A percentile compares a stretch with the other conserved stretches of the same genome.
These are phyloP conservation scores for Embiotoca jacksoni DNA, from an alignment of 2,113 vertebrate genomes.

Conservation along the genomic window DNA sequence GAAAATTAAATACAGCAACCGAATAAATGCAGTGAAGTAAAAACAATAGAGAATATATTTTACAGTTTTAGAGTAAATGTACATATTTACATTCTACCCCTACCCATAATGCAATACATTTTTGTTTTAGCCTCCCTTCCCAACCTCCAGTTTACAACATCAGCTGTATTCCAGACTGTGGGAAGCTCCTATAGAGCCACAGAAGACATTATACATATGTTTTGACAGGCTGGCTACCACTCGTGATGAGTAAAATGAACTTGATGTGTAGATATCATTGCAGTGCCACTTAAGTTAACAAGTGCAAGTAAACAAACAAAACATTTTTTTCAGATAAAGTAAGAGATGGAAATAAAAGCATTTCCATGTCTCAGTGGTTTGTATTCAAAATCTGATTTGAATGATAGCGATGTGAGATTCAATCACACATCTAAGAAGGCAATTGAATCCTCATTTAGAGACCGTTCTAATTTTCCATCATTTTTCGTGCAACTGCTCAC, in stretches of 20 bases:
- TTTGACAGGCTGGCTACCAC: background rate
- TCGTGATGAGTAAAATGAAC: background rate
- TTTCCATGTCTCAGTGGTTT: background rate
- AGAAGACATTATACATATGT: background rate
- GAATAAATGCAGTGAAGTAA: too few species aligned
- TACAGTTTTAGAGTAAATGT: too few species aligned
- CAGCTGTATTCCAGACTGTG: background rate
- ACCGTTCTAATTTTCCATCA: constrained; percentile 28
- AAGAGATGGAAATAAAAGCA: constrained; percentile 1
- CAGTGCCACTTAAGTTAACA: background rate
- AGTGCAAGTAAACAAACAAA: background rate
- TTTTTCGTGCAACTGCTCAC: background rate
- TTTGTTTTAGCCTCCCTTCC: background rate
- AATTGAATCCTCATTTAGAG: constrained; percentile 32
- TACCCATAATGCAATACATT: background rate
- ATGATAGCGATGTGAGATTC: background rate
- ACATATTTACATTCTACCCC: too few species aligned
- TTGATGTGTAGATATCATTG: background rate
- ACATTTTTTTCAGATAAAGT: background rate
- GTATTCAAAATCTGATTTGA: constrained; percentile 5
- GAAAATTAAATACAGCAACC: background rate
- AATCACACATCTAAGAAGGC: constrained; percentile 12
- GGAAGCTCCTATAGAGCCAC: background rate
- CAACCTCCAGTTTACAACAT: background rate
- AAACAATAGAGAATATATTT: too few species aligned